Evolutionary conservation across 2,797 vertebrate species (phyloP).

Genomic region (Neostethus bicornis): DNA sequence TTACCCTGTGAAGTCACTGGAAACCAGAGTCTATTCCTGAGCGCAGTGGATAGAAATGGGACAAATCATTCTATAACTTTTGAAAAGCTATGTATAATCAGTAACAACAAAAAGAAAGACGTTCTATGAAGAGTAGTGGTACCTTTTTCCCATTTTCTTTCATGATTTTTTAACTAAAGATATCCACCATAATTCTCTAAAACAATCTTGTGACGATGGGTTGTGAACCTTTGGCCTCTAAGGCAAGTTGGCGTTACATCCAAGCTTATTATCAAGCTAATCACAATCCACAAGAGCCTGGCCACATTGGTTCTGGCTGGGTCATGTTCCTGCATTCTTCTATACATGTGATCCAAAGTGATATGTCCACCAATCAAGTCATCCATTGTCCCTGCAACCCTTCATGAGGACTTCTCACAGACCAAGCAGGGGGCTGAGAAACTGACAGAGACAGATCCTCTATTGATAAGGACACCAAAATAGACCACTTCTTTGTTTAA

Average conservation of each 20-base stretch:
- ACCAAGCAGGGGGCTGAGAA: conserved; percentile 47
- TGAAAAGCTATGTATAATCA: neutral
- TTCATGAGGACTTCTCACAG: conserved; percentile 57
- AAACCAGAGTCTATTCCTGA: conserved; percentile 16
- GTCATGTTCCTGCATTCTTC: conserved; percentile 69
- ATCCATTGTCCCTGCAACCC: conserved; percentile 65
- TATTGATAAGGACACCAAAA: conserved; percentile 68
- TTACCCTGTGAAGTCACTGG: conserved; percentile 24
- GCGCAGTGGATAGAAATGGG: conserved; percentile 10
- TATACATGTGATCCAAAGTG: conserved; percentile 71
- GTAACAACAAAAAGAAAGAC: neutral
- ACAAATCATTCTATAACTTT: conserved; percentile 10
- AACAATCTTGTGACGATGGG: conserved; percentile 24
- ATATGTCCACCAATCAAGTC: conserved; percentile 65
- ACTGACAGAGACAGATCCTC: conserved; percentile 67
- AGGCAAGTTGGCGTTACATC: conserved; percentile 17
- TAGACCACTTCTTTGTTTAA: conserved; percentile 55
- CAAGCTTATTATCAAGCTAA: conserved; percentile 46
- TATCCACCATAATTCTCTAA: conserved; percentile 12
- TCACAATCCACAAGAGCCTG: conserved; percentile 48
- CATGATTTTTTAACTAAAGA: neutral
- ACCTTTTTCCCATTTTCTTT: conserved; percentile 20
- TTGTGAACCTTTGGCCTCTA: conserved; percentile 41
- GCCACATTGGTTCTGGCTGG: conserved; percentile 60
- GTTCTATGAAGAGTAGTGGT: conserved; percentile 7